These are phyloP conservation scores for Drosophila quadrilineata DNA, from an alignment of 1,140 invertebrate species.

Conservation along the genomic window DNA sequence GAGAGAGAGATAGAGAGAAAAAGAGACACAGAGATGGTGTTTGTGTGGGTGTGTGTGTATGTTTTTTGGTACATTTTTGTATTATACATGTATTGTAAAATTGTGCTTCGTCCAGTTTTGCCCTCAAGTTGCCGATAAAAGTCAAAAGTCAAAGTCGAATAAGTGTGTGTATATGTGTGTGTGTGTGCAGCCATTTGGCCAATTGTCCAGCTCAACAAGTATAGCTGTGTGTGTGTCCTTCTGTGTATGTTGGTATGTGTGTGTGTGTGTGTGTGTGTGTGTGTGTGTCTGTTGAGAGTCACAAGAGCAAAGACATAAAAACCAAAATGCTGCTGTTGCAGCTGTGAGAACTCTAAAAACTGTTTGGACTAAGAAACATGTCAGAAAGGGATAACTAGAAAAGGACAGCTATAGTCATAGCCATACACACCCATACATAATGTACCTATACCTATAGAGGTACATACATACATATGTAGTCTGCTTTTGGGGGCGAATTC, in stretches of 20 bases:
- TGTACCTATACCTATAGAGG: too few relatives aligned
- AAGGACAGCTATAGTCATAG: too few relatives aligned
- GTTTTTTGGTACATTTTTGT: neutral
- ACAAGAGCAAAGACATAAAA: conserved; percentile 1
- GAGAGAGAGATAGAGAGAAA: too few relatives aligned
- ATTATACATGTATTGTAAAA: neutral
- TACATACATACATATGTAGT: too few relatives aligned
- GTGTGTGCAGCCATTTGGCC: conserved; percentile 11
- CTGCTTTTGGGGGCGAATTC: too few relatives aligned
- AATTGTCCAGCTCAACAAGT: conserved; percentile 24
- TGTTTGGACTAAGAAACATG: too few relatives aligned
- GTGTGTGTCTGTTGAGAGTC: neutral
- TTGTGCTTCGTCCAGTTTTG: conserved; percentile 19
- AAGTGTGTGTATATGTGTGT: neutral
- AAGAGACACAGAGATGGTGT: too few relatives aligned
- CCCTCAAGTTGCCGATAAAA: conserved; percentile 24
- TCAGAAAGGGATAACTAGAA: too few relatives aligned
- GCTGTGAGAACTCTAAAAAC: neutral
- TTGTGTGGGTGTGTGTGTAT: neutral
- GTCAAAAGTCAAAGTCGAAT: conserved; percentile 18
- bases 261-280: conserved; percentile 10
- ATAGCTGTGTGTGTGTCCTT: conserved; percentile 12
- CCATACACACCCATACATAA: too few relatives aligned
- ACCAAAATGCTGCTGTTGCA: neutral
- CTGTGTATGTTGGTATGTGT: neutral